Conservation (phyloP, 2,113 vertebrate species). For the Pangasianodon gigas region DNA sequence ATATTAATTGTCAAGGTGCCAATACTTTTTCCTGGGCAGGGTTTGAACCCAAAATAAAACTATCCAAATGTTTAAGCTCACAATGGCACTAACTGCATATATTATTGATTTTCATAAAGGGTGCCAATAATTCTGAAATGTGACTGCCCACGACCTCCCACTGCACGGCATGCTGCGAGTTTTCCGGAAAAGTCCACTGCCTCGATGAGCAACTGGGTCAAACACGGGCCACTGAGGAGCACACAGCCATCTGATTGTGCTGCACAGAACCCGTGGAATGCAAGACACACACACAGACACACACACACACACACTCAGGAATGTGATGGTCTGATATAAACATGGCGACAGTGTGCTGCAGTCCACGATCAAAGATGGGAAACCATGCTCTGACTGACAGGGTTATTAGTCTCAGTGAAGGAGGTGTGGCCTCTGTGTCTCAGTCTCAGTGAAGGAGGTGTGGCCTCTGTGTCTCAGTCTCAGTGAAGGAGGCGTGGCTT, state of each 20-base stretch:
- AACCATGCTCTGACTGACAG: not conserved
- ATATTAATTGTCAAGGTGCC: not conserved
- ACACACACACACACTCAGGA: slow-evolving; percentile 12
- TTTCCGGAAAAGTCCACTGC: slow-evolving; percentile 31
- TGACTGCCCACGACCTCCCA: not conserved
- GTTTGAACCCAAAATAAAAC: too few relatives aligned
- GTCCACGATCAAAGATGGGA: slow-evolving; percentile 18
- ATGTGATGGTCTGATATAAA: slow-evolving; percentile 16
- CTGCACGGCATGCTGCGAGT: slow-evolving; percentile 40
- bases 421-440: not conserved
- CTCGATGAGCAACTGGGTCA: slow-evolving; percentile 38
- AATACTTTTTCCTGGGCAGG: not conserved
- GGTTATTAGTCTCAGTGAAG: not conserved
- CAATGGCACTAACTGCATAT: not conserved
- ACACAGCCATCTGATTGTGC: slow-evolving; percentile 22
- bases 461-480: not conserved
- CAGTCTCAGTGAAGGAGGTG: not conserved
- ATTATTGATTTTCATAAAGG: not conserved
- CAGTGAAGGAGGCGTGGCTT: not conserved
- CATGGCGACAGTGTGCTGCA: not conserved
- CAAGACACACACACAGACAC: slow-evolving; percentile 17
- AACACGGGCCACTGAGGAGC: slow-evolving; percentile 34
- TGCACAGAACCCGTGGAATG: not conserved
- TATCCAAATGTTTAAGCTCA: not conserved
- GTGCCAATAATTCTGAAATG: not conserved